Evolutionary conservation across 64 coral and sea anemone genomes (phyloP).

Genomic region (Pocillopora verrucosa): DNA sequence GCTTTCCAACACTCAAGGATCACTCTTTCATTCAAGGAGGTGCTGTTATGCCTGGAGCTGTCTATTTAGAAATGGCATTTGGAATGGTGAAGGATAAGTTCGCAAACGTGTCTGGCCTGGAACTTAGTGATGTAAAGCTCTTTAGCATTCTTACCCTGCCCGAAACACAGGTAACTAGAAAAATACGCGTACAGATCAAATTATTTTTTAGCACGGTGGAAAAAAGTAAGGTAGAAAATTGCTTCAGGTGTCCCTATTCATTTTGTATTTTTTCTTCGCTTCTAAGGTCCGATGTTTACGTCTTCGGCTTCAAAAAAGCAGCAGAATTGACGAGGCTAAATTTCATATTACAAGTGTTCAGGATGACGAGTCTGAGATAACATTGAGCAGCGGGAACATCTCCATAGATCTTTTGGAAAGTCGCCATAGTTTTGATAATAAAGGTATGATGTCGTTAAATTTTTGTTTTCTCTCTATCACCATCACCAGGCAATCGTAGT

Average conservation of each 20-base stretch:
- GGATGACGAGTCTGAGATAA: slow-evolving; percentile 35
- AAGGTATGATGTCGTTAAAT: neutral
- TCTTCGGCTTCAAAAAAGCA: neutral
- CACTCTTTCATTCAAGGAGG: slow-evolving; percentile 50
- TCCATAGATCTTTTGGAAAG: neutral
- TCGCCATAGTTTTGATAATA: neutral
- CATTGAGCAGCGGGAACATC: slow-evolving; percentile 24
- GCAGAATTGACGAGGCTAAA: neutral
- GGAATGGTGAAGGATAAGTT: slow-evolving; percentile 57
- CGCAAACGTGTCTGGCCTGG: neutral
- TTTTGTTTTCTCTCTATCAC: too few species aligned
- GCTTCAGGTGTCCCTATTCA: neutral
- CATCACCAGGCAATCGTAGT: too few species aligned
- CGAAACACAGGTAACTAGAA: slow-evolving; percentile 49
- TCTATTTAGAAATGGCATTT: slow-evolving; percentile 62
- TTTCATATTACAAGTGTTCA: slow-evolving; percentile 38
- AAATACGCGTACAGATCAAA: neutral
- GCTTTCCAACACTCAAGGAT: slow-evolving; percentile 51
- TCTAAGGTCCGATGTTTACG: slow-evolving; percentile 40
- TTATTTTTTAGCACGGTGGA: neutral
- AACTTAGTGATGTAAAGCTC: slow-evolving; percentile 53
- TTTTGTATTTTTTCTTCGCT: neutral
- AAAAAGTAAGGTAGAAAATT: neutral
- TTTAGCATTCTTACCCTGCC: slow-evolving; percentile 47
- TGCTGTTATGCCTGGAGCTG: slow-evolving; percentile 48